These are phyloP conservation scores for Leptopilina myrica DNA, from an alignment of 2,888 invertebrate species.

Conservation along the genomic window DNA sequence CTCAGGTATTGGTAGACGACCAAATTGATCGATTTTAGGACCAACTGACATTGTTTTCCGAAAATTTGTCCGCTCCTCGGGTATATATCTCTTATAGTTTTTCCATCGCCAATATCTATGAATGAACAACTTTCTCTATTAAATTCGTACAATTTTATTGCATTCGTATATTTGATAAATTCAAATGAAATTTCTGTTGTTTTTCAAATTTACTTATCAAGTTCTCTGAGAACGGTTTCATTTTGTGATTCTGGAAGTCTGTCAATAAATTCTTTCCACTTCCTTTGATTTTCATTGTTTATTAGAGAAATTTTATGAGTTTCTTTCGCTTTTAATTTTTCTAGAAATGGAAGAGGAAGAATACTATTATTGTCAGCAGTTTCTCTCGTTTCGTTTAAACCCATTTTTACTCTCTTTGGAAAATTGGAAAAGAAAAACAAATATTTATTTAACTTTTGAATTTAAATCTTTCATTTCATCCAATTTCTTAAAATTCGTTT, in stretches of 20 bases:
- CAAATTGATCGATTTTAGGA: constrained; percentile 47
- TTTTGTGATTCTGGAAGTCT: constrained; percentile 46
- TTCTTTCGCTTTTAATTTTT: constrained; percentile 43
- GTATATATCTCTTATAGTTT: constrained; percentile 51
- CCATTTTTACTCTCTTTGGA: too few species aligned
- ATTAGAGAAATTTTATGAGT: constrained; percentile 46
- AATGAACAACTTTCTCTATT: background rate
- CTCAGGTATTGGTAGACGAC: constrained; percentile 49
- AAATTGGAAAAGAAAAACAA: too few species aligned
- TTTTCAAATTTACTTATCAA: constrained; percentile 44
- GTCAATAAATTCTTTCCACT: constrained; percentile 52
- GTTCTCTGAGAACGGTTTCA: constrained; percentile 41
- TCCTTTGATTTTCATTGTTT: constrained; percentile 45
- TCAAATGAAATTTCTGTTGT: background rate
- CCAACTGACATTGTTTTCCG: constrained; percentile 52
- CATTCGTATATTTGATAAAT: background rate
- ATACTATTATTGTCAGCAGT: constrained; percentile 11
- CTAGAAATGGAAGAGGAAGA: constrained; percentile 46
- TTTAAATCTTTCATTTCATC: too few species aligned
- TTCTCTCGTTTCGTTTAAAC: too few species aligned
- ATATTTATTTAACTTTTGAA: too few species aligned
- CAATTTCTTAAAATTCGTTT: too few species aligned
- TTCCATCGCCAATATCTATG: constrained; percentile 56
- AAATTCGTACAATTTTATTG: background rate
- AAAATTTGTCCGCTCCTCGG: constrained; percentile 48